Base-by-base conservation (phyloP, 2,888 invertebrate genomes). In the Tholera decimalis region DNA sequence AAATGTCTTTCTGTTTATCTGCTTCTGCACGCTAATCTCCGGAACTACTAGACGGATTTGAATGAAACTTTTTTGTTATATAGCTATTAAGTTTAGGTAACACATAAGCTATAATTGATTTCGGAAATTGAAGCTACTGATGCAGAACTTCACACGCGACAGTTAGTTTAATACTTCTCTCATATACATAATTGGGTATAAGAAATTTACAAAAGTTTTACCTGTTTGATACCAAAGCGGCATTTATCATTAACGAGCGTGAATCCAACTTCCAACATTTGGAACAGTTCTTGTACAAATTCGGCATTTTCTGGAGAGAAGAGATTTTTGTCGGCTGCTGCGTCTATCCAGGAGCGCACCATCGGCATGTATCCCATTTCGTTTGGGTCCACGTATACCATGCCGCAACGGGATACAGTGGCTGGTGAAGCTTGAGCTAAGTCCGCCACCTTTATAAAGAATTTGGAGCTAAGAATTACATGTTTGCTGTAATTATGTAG, bases 351-450 rank as follows among this genome's bases (percentile, higher is more conserved):
- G 0, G 98, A 97, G 74, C 97, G 96, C 0, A 98, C 97, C 79
- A 96, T 97, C 0, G 98, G 98, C 80, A 97, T 87, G 97, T 98
- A 98, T 54, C 97, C 97, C 51, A 98, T 93, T 84, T 98, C 98
- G 3, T 97, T 96, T 0, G 98, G 97, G 89, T 99, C 98, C 9
- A 98, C 97, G 89, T 98, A 99, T 2, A 99, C 98, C 98, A 99
- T 99, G 53, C 98, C 98, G 79, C 97, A 97, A 24, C 97, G 96
- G 0, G 96, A 96, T 5, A 99, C 98, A 0, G 98, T 99, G 1
- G 98, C 98, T 0, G 99, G 99, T 0, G 98, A 98, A 0, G 98
- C 98, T 88, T 98, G 98, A 0, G 98, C 96, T 58, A 98, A 93
- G 90, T 98, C 98, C 85, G 97, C 97, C 9, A 97, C 97, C 44